phyloP scores from a whole-genome alignment of 1,140 invertebrate genomes.

The Zaprionus africanus region DNA sequence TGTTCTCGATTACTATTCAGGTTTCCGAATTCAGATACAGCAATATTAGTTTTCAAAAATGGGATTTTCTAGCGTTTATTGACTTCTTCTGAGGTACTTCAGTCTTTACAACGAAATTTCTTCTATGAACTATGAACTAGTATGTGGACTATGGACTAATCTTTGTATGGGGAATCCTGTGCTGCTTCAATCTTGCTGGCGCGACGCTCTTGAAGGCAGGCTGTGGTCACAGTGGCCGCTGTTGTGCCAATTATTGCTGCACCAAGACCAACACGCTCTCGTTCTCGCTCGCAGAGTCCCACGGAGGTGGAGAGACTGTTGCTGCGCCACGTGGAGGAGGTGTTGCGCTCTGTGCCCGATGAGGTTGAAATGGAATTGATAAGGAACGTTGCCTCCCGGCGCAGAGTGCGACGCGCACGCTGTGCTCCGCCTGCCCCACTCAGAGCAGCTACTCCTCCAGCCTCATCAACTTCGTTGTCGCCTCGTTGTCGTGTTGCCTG shows the following conservation, averaged over 20 bases:
- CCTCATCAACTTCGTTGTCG: constrained; percentile 48
- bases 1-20: neutral
- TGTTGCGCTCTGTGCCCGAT: constrained; percentile 74
- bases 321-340: constrained; percentile 69
- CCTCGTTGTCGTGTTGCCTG: constrained; percentile 30
- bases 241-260: constrained; percentile 75
- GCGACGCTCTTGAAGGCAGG: constrained; percentile 63
- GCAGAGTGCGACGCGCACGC: constrained; percentile 55
- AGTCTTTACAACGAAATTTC: constrained; percentile 81
- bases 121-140: constrained; percentile 65
- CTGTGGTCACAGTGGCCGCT: constrained; percentile 66
- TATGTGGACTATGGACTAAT: constrained; percentile 50
- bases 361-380: constrained; percentile 79
- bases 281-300: constrained; percentile 55
- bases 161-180: neutral
- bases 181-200: constrained; percentile 59
- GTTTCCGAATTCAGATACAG: neutral
- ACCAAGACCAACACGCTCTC: constrained; percentile 52
- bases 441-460: constrained; percentile 25
- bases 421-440: constrained; percentile 18
- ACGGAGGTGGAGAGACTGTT: constrained; percentile 68
- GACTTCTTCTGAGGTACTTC: constrained; percentile 82
- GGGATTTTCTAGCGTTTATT: constrained; percentile 73
- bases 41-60: constrained; percentile 60
- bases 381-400: constrained; percentile 74